Evolutionary conservation across 1,140 invertebrate species (phyloP), one percentile per base, ranked within the genome.

Genomic region (Trypoxylus dichotomus): DNA sequence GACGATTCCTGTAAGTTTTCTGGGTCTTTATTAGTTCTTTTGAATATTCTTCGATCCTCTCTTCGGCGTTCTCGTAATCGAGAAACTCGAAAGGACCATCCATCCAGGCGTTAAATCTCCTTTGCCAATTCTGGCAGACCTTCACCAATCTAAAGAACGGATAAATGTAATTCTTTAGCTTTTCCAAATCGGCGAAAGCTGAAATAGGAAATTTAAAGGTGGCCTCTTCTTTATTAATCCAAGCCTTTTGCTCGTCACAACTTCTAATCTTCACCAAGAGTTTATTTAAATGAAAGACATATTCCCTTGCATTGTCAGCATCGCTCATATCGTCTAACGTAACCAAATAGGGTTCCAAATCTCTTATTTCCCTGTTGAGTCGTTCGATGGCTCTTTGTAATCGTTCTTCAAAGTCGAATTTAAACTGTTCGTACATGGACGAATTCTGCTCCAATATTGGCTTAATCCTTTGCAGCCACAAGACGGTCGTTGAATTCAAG

Each of bases 221-320:
- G 10, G 87, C 87, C 89, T 98, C 96, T 89, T 97, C 96, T 82
- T 93, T 92, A 86, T 97, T 97, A 54, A 97, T 95, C 95, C 95
- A 97, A 3, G 88, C 83, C 25, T 95, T 92, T 80, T 92, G 88
- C 79, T 92, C 90, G 80, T 93, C 90, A 79, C 94, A 92, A 73
- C 91, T 90, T 80, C 91, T 89, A n/a, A 97, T 86, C 81, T 92
- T 89, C 79, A 92, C 91, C 72, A 94, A 90, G 75, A 96, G 90
- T 81, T 91, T 91, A 73, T 92, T 89, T 43, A 96, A 90, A 83
- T 94, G 85, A 84, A 91, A 89, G 75, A 93, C 88, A 83, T 93
- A 93, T 76, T 91, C 89, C 11, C 89, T 86, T 29, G 92, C 90
- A 75, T 91, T 89, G 29, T 89, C 86, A 1, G 89, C 88, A 79